These are phyloP conservation scores for Latrodectus hesperus DNA, from an alignment of 2,888 invertebrate species.

Conservation along the genomic window DNA sequence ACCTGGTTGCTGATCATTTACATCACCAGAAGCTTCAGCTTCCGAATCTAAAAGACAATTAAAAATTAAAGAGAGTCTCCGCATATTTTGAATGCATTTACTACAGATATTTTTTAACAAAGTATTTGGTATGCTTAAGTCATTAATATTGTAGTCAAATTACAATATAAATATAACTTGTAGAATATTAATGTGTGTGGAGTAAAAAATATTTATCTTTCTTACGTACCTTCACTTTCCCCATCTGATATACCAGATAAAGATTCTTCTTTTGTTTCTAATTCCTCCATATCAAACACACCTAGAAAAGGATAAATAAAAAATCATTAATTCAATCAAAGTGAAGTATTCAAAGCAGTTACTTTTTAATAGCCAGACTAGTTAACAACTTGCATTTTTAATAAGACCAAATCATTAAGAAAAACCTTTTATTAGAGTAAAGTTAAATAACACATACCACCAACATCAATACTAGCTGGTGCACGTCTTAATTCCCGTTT, in stretches of 20 bases:
- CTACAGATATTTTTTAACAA: too few relatives aligned
- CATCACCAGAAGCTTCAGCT: slow-evolving; percentile 9
- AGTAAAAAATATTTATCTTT: not conserved
- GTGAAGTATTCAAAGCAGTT: too few relatives aligned
- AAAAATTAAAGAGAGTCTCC: too few relatives aligned
- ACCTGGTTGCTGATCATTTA: slow-evolving; percentile 2
- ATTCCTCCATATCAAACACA: slow-evolving; percentile 85
- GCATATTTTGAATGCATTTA: too few relatives aligned
- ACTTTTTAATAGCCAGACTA: too few relatives aligned
- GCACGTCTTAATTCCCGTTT: slow-evolving; percentile 30
- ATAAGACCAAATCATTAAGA: not conserved
- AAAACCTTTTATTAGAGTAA: not conserved
- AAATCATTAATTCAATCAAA: not conserved
- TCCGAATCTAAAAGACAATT: slow-evolving; percentile 25
- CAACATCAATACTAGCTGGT: slow-evolving; percentile 60
- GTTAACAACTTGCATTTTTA: not conserved
- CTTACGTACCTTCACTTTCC: slow-evolving; percentile 83
- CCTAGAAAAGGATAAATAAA: slow-evolving; percentile 74
- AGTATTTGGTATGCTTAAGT: too few relatives aligned
- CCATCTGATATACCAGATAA: slow-evolving; percentile 76
- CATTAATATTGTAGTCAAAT: too few relatives aligned
- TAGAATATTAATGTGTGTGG: not conserved
- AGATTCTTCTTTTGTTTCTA: slow-evolving; percentile 78
- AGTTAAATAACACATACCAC: slow-evolving; percentile 28
- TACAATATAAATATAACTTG: too few relatives aligned